Evolutionary conservation across 2,888 invertebrate species (phyloP).

Genomic region (Drosophila gaucha): DNA sequence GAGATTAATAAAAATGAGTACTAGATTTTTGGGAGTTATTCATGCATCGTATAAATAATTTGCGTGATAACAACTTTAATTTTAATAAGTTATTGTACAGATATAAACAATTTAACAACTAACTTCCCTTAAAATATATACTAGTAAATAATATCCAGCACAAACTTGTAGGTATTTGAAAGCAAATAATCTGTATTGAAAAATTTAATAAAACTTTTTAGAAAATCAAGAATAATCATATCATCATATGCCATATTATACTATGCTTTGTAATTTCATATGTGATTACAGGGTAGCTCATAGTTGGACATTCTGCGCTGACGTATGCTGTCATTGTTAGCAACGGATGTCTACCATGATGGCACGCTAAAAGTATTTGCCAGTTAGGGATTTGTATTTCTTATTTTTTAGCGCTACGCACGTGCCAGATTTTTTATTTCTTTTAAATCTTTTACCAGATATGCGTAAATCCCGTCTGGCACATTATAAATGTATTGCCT

Average conservation of each 20-base stretch:
- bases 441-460: constrained; percentile 3
- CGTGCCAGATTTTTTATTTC: constrained; percentile 22
- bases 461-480: constrained; percentile 28
- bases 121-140: too few species aligned
- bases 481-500: constrained; percentile 39
- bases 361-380: constrained; percentile 31
- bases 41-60: too few species aligned
- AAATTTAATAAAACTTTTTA: too few species aligned
- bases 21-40: not conserved
- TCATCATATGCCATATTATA: not conserved
- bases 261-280: not conserved
- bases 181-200: too few species aligned
- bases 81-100: too few species aligned
- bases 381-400: constrained; percentile 25
- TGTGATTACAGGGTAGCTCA: not conserved
- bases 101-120: too few species aligned
- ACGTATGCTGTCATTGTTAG: not conserved
- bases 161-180: too few species aligned
- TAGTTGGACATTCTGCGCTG: not conserved
- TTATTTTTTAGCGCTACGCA: constrained; percentile 20
- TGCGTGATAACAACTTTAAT: too few species aligned
- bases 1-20: too few species aligned
- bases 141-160: too few species aligned
- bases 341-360: constrained; percentile 22
- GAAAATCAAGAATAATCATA: too few species aligned